These are phyloP conservation scores for Salmo trutta DNA, from an alignment of 2,797 vertebrate genomes.

Conservation along the genomic window DNA sequence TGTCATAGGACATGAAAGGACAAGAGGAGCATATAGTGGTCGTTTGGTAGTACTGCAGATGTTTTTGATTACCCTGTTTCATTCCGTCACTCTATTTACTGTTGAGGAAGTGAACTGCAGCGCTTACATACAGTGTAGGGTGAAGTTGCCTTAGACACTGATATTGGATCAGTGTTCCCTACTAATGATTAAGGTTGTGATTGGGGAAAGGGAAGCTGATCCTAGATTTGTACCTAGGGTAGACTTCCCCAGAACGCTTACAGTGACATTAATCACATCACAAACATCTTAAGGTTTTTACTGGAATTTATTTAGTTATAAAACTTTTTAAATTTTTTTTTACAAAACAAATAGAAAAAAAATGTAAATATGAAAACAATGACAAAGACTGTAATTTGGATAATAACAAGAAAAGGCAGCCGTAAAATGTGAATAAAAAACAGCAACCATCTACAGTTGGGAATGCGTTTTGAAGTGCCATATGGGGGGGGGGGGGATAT, in stretches of 20 bases:
- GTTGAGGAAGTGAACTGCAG: too few relatives aligned
- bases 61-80: background rate
- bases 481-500: slow-evolving; percentile 15
- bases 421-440: slow-evolving; percentile 59
- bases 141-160: too few relatives aligned
- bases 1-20: background rate
- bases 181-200: too few relatives aligned
- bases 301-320: slow-evolving; percentile 76
- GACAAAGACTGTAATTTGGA: slow-evolving; percentile 47
- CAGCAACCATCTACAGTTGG: slow-evolving; percentile 41
- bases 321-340: slow-evolving; percentile 30
- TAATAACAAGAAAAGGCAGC: slow-evolving; percentile 66
- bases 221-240: too few relatives aligned
- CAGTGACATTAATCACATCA: slow-evolving; percentile 1
- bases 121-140: too few relatives aligned
- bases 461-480: slow-evolving; percentile 38
- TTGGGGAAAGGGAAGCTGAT: too few relatives aligned
- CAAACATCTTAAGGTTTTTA: slow-evolving; percentile 27
- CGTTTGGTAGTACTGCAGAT: background rate
- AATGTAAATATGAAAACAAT: slow-evolving; percentile 66
- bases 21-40: background rate
- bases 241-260: background rate
- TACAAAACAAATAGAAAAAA: slow-evolving; percentile 82
- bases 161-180: too few relatives aligned
- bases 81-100: background rate